A percentile compares a stretch with the other conserved stretches of the same genome.
Evolutionary conservation across 2,888 invertebrate species (phyloP).

Genomic region (Zaprionus obscuricornis): DNA sequence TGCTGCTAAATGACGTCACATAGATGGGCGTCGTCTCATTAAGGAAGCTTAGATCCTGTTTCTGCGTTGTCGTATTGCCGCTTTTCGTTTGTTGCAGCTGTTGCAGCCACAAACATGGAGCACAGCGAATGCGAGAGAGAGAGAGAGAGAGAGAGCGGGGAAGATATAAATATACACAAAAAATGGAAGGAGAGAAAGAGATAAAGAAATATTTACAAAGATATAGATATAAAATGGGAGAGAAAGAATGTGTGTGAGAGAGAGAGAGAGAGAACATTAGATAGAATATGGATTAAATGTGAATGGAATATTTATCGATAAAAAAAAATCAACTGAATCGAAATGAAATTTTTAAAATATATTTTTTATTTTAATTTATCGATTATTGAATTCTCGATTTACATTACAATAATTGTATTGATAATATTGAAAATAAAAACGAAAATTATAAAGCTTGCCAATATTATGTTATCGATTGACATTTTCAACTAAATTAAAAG

Average conservation of each 20-base stretch:
- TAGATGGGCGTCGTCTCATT: conserved; percentile 92
- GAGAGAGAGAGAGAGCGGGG: not conserved
- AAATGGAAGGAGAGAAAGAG: not conserved
- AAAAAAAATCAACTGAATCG: not conserved
- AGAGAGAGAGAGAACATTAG: not conserved
- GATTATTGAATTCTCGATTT: too few species aligned
- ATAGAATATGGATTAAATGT: not conserved
- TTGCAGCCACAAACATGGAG: conserved; percentile 72
- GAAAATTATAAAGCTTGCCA: too few species aligned
- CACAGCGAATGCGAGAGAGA: conserved; percentile 38
- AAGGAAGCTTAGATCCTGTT: conserved; percentile 89
- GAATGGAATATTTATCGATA: not conserved
- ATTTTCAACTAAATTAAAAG: too few species aligned
- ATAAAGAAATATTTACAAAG: not conserved
- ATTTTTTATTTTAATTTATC: too few species aligned
- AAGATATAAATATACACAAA: not conserved
- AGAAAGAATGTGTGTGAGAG: not conserved
- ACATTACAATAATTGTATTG: too few species aligned
- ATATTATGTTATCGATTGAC: too few species aligned
- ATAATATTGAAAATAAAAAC: too few species aligned
- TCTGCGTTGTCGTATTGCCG: too few species aligned
- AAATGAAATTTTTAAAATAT: not conserved
- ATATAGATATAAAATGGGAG: not conserved
- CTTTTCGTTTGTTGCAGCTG: conserved; percentile 75
- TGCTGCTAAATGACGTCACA: conserved; percentile 88